phyloP scores from a whole-genome alignment of 2,888 invertebrate species.

The Drosophila affinis region DNA sequence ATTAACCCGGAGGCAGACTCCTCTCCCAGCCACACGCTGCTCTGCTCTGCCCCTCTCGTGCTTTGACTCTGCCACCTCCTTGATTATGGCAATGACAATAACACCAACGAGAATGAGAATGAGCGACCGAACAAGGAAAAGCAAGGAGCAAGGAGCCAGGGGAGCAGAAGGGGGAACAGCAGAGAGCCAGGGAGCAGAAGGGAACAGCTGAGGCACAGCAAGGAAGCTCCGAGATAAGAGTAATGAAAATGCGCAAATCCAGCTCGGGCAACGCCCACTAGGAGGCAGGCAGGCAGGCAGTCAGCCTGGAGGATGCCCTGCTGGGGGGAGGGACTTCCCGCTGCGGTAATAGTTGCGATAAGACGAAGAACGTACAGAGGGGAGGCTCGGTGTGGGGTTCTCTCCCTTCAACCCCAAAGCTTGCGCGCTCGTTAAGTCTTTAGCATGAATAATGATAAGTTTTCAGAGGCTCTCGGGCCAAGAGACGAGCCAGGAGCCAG shows the following conservation, averaged over 20 bases:
- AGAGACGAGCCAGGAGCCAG: slow-evolving; percentile 11
- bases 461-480: slow-evolving; percentile 55
- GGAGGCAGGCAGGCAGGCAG: too few species aligned
- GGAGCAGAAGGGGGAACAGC: too few species aligned
- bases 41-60: background rate
- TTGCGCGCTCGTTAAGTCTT: slow-evolving; percentile 77
- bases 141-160: slow-evolving; percentile 26
- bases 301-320: too few species aligned
- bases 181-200: too few species aligned
- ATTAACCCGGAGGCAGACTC: slow-evolving; percentile 67
- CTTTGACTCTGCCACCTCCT: slow-evolving; percentile 13
- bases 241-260: slow-evolving; percentile 73
- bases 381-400: background rate
- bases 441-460: slow-evolving; percentile 79
- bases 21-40: slow-evolving; percentile 4
- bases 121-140: slow-evolving; percentile 25
- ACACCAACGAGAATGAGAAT: slow-evolving; percentile 53
- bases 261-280: slow-evolving; percentile 43
- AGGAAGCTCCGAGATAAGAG: slow-evolving; percentile 37
- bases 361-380: slow-evolving; percentile 44
- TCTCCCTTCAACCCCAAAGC: slow-evolving; percentile 12
- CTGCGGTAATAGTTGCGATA: slow-evolving; percentile 70
- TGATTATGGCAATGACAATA: slow-evolving; percentile 74
- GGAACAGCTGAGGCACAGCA: background rate
- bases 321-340: slow-evolving; percentile 20